Conservation (phyloP, 2,113 vertebrate species). For the Labeo catla region DNA sequence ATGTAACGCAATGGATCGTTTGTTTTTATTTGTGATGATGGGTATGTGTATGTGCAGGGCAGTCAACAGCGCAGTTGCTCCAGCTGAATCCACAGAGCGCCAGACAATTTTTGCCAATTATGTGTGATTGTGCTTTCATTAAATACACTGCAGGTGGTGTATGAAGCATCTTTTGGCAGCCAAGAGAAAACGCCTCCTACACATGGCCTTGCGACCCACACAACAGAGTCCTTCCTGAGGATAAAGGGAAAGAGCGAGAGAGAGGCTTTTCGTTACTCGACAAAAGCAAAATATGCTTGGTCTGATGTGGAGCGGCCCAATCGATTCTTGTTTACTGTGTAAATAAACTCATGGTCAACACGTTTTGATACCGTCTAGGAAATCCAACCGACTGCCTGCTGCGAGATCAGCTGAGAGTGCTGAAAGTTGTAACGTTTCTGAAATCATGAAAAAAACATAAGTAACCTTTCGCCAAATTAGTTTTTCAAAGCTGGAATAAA, state of each 20-base stretch:
- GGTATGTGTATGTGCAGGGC: slow-evolving; percentile 21
- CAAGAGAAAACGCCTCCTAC: slow-evolving; percentile 52
- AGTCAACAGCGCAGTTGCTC: slow-evolving; percentile 38
- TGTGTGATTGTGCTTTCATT: slow-evolving; percentile 63
- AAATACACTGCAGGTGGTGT: slow-evolving; percentile 65
- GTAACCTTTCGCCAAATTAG: slow-evolving; percentile 14
- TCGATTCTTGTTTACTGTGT: slow-evolving; percentile 28
- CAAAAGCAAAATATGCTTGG: slow-evolving; percentile 38
- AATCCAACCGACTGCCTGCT: not conserved
- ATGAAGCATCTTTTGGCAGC: slow-evolving; percentile 55
- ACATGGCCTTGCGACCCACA: slow-evolving; percentile 46
- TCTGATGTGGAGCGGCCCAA: slow-evolving; percentile 36
- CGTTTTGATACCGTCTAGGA: not conserved
- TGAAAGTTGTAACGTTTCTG: not conserved
- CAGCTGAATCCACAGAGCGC: slow-evolving; percentile 43
- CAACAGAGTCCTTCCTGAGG: slow-evolving; percentile 17
- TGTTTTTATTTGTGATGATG: slow-evolving; percentile 32
- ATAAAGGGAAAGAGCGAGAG: slow-evolving; percentile 48
- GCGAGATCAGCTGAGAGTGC: not conserved
- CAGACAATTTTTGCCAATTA: slow-evolving; percentile 63
- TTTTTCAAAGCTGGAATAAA: slow-evolving; percentile 16
- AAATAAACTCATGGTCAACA: slow-evolving; percentile 1
- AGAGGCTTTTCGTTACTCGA: slow-evolving; percentile 43
- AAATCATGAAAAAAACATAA: not conserved
- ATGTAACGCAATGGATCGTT: slow-evolving; percentile 9